Base-by-base conservation (phyloP, 2,113 vertebrate species). In the Zosterops hypoxanthus region DNA sequence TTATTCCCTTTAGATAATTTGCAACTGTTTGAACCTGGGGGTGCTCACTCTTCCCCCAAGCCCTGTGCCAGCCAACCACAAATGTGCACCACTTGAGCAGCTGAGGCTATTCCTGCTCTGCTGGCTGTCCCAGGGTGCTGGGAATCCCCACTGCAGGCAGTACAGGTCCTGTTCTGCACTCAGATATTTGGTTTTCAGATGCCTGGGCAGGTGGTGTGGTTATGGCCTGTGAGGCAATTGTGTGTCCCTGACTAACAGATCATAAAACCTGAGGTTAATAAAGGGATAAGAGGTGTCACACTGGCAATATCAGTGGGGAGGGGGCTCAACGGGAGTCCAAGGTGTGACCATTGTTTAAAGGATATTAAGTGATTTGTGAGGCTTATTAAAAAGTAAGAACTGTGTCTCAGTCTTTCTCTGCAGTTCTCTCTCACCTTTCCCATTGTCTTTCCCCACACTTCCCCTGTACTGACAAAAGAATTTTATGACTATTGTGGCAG, bases 231-330 rank as follows among this genome's bases (percentile, higher is more conserved):
- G 36, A 61, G 95, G 80, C 96, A 97, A 91, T 97, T 96, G 96
- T 96, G 81, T n/a, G 34, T 81, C 95, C 93, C 77, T 82, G 89
- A 79, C 91, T 95, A 95, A 94, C 96, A 97, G 96, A 90, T 97
- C 85, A 31, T 97, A 98, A 98, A 98, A 91, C 15, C 70, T 84
- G 92, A 92, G 97, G 95, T 97, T 97, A 98, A 97, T 97, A 98
- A 97, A 98, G 69, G 96, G 50, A 81, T 96, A 98, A 97, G 89
- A 97, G 90, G 92, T 97, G 88, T 56, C 6, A 39, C 11, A 1
- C 59, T 60, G 56, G 53, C 71, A 96, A 50, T 92, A 84, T 78
- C 80, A 81, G 33, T 49, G 56, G 71, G 61, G 76, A 95, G 26
- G 41, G 63, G 42, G 16, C 76, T 96, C 70, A 0, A 78, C 2